Evolutionary conservation across 2,888 invertebrate genomes (phyloP), one percentile per base, ranked within the genome.

Genomic region (Caenorhabditis plicata): DNA sequence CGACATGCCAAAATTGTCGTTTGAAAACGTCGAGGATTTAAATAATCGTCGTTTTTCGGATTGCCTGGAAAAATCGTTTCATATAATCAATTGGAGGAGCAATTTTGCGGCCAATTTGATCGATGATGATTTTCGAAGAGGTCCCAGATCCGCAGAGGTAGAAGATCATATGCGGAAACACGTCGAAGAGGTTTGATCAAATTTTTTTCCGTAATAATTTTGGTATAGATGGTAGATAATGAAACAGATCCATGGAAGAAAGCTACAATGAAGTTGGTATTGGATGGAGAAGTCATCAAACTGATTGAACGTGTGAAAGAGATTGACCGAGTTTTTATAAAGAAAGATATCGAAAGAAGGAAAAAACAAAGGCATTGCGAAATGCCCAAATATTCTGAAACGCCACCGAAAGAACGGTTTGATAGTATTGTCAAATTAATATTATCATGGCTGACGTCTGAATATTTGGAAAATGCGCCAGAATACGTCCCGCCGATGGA

Each of bases 241-340:
- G 19, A 31, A 2, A 4, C 11, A 0, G 40, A 47, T 4, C 15
- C 27, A 2, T 57, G 32, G 25, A 13, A 35, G 3, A 38, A 25
- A 19, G 2, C 19, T 1, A 26, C 22, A 2, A 17, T 57, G 23
- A 20, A 11, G 2, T 15, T 25, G 4, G 3, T 52, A 1, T 5
- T 38, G 1, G 33, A 40, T 13, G 22, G 19, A 2, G 44, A 58
- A n/a, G 20, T 51, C 9, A 32, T 33, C 0, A 11, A 39, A 5
- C n/a, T 57, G n/a, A 19, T 57, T 4, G 26, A 39, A 7, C 38
- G 51, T 22, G 31, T 57, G 19, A 43, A 45, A 2, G 57, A 57
- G 19, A 48, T 51, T n/a, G 52, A 58, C 23, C 47, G 58, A n/a
- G 22, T 3, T 5, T n/a, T 56, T 1, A 20, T 22, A 11, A 33